Conservation (phyloP, 2,113 vertebrate genomes). For the Ophthalmolycus amberensis region DNA sequence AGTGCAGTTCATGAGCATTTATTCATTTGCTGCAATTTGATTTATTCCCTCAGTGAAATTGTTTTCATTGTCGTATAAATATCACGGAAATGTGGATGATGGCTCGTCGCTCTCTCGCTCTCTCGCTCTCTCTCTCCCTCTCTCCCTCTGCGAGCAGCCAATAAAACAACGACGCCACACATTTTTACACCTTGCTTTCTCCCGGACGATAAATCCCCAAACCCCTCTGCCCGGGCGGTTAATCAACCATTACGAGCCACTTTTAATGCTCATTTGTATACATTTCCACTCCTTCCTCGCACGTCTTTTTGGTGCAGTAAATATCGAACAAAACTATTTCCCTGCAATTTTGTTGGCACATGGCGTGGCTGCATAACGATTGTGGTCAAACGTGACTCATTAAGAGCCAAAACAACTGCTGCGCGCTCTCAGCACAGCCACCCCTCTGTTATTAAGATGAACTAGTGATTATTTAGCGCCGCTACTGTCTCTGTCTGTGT, state of each 20-base stretch:
- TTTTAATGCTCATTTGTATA: slow-evolving; percentile 12
- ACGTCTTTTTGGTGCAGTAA: neutral
- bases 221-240: neutral
- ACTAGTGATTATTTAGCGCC: slow-evolving; percentile 49
- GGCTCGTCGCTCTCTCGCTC: neutral
- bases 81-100: neutral
- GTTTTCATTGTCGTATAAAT: slow-evolving; percentile 12
- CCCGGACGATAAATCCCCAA: slow-evolving; percentile 4
- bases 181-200: slow-evolving; percentile 15
- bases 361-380: neutral
- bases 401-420: slow-evolving; percentile 19
- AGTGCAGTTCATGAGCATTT: slow-evolving; percentile 43
- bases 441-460: slow-evolving; percentile 54
- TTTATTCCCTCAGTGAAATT: neutral
- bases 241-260: neutral
- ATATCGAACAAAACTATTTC: neutral
- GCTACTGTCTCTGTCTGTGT: slow-evolving; percentile 16
- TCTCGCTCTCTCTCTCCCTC: no score
- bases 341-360: neutral
- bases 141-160: neutral
- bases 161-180: slow-evolving; percentile 13
- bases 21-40: slow-evolving; percentile 25
- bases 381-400: slow-evolving; percentile 27
- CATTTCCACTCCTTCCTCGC: neutral
- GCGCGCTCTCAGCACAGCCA: neutral